Conservation (phyloP, 1,140 invertebrate species). For the Scaptomyza graminum region DNA sequence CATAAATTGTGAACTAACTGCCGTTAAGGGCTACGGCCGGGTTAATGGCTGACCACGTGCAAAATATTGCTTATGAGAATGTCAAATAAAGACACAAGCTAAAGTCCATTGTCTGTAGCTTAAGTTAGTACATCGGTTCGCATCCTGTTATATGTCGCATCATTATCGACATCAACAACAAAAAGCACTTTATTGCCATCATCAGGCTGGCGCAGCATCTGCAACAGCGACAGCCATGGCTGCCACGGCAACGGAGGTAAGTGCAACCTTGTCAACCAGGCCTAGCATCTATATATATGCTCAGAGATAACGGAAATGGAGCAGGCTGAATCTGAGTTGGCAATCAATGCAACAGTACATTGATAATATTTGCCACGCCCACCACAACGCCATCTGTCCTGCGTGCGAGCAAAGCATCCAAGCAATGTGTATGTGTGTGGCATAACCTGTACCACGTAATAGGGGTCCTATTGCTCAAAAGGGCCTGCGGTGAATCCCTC, state of each 20-base stretch:
- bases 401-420: not conserved
- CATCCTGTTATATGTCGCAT: slow-evolving; percentile 55
- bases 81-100: slow-evolving; percentile 51
- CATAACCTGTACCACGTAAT: slow-evolving; percentile 2
- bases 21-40: slow-evolving; percentile 24
- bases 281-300: slow-evolving; percentile 13
- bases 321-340: slow-evolving; percentile 32
- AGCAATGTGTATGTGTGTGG: not conserved
- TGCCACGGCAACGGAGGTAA: slow-evolving; percentile 42
- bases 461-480: slow-evolving; percentile 6
- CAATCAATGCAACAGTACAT: slow-evolving; percentile 60
- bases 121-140: slow-evolving; percentile 40
- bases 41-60: slow-evolving; percentile 40
- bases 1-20: slow-evolving; percentile 52
- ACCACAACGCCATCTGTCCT: no score
- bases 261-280: slow-evolving; percentile 1
- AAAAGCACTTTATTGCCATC: slow-evolving; percentile 76
- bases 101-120: slow-evolving; percentile 23
- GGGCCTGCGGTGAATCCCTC: not conserved
- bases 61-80: slow-evolving; percentile 40
- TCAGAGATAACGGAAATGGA: slow-evolving; percentile 3
- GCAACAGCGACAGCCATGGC: slow-evolving; percentile 11
- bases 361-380: slow-evolving; percentile 75
- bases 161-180: slow-evolving; percentile 78
- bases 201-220: slow-evolving; percentile 48